Conservation (phyloP, 2,888 invertebrate species). For the Poecilobothrus nobilitatus region DNA sequence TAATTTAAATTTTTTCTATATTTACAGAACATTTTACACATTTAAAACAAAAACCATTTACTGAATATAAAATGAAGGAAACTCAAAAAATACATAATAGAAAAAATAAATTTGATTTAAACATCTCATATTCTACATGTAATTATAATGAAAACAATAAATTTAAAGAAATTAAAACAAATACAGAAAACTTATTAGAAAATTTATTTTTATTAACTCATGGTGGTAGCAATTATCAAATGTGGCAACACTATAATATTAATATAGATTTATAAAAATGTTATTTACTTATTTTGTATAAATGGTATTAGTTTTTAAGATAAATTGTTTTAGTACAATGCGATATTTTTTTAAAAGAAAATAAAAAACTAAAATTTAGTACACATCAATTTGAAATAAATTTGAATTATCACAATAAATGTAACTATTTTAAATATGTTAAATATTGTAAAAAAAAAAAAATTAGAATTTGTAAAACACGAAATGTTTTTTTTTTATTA, state of each 20-base stretch:
- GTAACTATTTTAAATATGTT: too few relatives aligned
- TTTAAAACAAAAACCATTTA: neutral
- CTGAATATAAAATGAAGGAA: neutral
- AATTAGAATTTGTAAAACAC: too few relatives aligned
- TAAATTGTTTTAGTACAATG: too few relatives aligned
- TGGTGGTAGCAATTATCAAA: neutral
- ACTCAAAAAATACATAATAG: neutral
- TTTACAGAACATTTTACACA: neutral
- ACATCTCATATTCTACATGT: neutral
- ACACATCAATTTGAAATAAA: too few relatives aligned
- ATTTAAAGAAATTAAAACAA: neutral
- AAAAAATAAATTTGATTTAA: neutral
- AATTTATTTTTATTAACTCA: neutral
- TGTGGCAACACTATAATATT: neutral
- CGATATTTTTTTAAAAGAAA: too few relatives aligned
- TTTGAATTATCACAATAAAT: too few relatives aligned
- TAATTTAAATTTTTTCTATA: neutral
- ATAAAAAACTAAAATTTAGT: too few relatives aligned
- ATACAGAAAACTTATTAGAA: neutral
- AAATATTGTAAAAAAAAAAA: too few relatives aligned
- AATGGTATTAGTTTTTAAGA: too few relatives aligned
- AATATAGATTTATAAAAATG: neutral
- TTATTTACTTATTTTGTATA: too few relatives aligned
- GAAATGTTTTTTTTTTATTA: too few relatives aligned
- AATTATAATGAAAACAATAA: neutral